These are phyloP conservation scores for Apostichopus japonicus DNA, from an alignment of 35 echinoderm and acorn worm species.

Conservation along the genomic window DNA sequence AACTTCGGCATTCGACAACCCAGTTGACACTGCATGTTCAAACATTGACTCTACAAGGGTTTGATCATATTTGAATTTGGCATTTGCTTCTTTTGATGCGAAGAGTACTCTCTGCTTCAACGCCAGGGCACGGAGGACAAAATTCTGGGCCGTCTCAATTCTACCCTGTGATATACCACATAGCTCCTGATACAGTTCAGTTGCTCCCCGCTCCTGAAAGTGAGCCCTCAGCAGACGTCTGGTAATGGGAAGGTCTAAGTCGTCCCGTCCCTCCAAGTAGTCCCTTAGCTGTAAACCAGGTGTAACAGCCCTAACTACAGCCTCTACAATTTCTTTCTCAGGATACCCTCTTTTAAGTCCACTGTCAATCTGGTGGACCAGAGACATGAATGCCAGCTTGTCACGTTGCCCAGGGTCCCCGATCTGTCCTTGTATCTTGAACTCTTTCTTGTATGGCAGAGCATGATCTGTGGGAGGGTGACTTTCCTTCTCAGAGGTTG, in stretches of 20 bases:
- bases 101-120: conserved; percentile 62
- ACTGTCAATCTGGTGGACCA: conserved; percentile 60
- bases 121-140: conserved; percentile 50
- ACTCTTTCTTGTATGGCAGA: no score
- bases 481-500: no score
- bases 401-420: no score
- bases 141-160: conserved; percentile 45
- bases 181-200: conserved; percentile 69
- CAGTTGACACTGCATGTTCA: not conserved
- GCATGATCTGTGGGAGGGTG: no score
- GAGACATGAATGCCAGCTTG: conserved; percentile 22
- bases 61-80: conserved; percentile 15
- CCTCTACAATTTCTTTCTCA: conserved; percentile 46
- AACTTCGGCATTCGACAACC: not conserved
- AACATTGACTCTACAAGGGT: not conserved
- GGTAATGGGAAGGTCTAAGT: not conserved
- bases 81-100: conserved; percentile 55
- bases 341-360: conserved; percentile 18
- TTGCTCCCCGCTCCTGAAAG: conserved; percentile 56
- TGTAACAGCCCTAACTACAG: conserved; percentile 38
- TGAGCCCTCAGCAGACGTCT: conserved; percentile 22
- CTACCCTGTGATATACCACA: not conserved
- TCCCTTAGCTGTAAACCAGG: no score
- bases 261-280: conserved; percentile 33
- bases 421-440: no score